These are phyloP conservation scores for Cervus canadensis DNA, from an alignment of 2,113 vertebrate species.

Conservation along the genomic window DNA sequence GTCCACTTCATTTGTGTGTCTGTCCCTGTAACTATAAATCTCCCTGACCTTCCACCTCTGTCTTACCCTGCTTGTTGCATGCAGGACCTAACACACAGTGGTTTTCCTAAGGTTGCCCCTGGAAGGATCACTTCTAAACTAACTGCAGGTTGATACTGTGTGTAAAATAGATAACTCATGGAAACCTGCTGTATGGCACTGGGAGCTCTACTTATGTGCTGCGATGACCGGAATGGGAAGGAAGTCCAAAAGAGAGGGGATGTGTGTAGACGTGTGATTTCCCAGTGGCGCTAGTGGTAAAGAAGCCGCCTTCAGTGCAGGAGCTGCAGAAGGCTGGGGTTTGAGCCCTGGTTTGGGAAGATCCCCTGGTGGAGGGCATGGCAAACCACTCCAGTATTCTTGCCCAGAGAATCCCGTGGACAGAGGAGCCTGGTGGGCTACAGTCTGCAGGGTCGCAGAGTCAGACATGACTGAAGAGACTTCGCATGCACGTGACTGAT, in stretches of 20 bases:
- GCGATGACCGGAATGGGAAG: not conserved
- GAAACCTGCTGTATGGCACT: not conserved
- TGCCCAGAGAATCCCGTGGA: not conserved
- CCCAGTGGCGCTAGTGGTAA: not conserved
- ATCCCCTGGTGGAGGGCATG: not conserved
- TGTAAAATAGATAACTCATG: not conserved
- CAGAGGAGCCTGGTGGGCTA: not conserved
- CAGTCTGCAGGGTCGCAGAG: not conserved
- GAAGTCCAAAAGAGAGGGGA: not conserved
- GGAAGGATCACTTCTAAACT: not conserved
- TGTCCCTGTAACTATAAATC: not conserved
- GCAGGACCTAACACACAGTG: not conserved
- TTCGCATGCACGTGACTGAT: fast-evolving
- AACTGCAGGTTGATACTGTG: not conserved
- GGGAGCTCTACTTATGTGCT: fast-evolving
- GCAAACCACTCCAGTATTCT: not conserved
- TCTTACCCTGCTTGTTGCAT: not conserved
- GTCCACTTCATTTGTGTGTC: not conserved
- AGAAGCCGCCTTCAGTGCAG: not conserved
- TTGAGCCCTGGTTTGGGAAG: not conserved
- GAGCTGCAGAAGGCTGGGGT: not conserved
- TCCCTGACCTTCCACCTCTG: not conserved
- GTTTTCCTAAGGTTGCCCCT: not conserved
- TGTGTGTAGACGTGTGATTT: not conserved
- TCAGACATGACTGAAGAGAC: not conserved